These are phyloP conservation scores for Phaethornis superciliosus DNA, from an alignment of 2,113 vertebrate genomes.

Conservation along the genomic window DNA sequence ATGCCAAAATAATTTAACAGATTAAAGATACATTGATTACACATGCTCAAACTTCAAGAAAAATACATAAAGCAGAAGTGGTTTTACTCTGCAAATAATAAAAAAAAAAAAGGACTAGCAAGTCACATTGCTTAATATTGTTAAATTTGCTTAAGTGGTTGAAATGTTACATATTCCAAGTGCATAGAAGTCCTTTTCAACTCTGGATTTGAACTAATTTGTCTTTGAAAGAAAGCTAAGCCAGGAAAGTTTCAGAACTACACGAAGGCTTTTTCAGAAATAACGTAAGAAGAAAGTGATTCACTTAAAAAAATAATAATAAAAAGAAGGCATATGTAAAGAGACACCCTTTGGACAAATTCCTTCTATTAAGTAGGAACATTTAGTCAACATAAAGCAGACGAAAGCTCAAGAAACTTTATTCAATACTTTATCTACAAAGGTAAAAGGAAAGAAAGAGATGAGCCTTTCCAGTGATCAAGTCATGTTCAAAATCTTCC, in stretches of 20 bases:
- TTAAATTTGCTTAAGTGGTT: background rate
- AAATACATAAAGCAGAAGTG: constrained; percentile 5
- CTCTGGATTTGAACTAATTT: background rate
- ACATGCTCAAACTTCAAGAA: constrained; percentile 11
- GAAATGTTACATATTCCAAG: constrained; percentile 1
- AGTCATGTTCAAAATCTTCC: background rate
- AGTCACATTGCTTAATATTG: background rate
- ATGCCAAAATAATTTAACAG: constrained; percentile 52
- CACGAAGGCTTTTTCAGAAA: constrained; percentile 1
- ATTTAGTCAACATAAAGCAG: background rate
- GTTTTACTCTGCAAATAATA: background rate
- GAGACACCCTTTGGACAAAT: constrained; percentile 31
- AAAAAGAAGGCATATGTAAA: background rate
- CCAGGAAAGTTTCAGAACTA: constrained; percentile 18
- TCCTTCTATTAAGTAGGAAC: background rate
- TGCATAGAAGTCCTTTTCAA: background rate
- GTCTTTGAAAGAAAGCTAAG: background rate
- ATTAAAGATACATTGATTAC: constrained; percentile 43
- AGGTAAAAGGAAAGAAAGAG: background rate
- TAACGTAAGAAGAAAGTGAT: background rate
- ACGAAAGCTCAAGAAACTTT: background rate
- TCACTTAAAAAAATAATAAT: background rate
- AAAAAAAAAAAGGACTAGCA: background rate
- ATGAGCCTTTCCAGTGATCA: background rate
- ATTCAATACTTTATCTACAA: background rate